Conservation (phyloP, 2,888 invertebrate genomes). For the Napeogenes inachia region DNA sequence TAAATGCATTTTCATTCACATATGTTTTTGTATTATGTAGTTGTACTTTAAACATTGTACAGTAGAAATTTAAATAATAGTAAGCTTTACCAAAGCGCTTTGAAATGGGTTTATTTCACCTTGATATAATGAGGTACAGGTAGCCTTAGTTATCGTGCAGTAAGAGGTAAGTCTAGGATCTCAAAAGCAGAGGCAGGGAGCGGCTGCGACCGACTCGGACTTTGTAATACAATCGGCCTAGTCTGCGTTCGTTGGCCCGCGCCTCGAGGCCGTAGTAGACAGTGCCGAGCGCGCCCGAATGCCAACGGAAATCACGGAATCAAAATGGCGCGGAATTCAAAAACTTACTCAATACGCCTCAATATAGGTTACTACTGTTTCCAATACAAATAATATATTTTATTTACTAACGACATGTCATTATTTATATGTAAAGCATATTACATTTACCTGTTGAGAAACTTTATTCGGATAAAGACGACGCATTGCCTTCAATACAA, state of each 20-base stretch:
- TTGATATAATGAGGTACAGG: slow-evolving; percentile 64
- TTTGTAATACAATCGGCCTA: slow-evolving; percentile 77
- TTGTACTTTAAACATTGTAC: neutral
- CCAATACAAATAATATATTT: neutral
- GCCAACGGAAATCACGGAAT: slow-evolving; percentile 49
- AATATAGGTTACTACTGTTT: slow-evolving; percentile 15
- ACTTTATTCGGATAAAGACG: too few relatives aligned
- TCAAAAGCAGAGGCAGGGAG: slow-evolving; percentile 71
- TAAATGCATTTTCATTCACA: too few relatives aligned
- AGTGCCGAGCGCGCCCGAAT: slow-evolving; percentile 46
- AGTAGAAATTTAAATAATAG: neutral
- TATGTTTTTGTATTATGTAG: too few relatives aligned
- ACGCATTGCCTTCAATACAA: too few relatives aligned
- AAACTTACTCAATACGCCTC: slow-evolving; percentile 27
- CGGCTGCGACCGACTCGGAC: slow-evolving; percentile 70
- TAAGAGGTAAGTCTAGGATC: slow-evolving; percentile 73
- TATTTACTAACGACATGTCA: neutral
- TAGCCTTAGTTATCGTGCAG: slow-evolving; percentile 55
- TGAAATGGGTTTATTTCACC: slow-evolving; percentile 54
- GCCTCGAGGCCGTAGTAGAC: slow-evolving; percentile 59
- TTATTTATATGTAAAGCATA: too few relatives aligned
- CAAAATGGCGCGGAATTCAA: slow-evolving; percentile 30
- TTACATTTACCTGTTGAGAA: too few relatives aligned
- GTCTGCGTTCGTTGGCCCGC: slow-evolving; percentile 74
- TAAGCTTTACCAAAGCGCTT: slow-evolving; percentile 10